A percentile compares a stretch with the other conserved stretches of the same genome.
phyloP scores from a whole-genome alignment of 2,797 vertebrate species.

The Sandelia bainsii region DNA sequence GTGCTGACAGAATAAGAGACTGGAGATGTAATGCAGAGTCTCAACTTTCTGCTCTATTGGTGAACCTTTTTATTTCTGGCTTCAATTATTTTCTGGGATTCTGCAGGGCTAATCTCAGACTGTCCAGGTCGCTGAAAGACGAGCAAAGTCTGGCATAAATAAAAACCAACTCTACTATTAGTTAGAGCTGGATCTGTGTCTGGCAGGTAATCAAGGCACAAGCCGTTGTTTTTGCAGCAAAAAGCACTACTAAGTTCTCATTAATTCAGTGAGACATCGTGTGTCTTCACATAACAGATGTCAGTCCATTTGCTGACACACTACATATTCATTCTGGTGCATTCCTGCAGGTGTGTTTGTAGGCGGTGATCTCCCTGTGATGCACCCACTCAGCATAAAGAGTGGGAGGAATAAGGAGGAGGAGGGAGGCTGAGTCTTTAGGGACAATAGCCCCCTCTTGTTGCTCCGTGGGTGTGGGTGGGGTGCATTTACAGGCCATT shows the following conservation, averaged over 20 bases:
- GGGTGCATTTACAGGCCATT: slow-evolving; percentile 76
- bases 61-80: slow-evolving; percentile 42
- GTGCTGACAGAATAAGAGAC: slow-evolving; percentile 72
- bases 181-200: slow-evolving; percentile 34
- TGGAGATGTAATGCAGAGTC: slow-evolving; percentile 69
- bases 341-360: slow-evolving; percentile 83
- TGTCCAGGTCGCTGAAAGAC: slow-evolving; percentile 24
- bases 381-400: slow-evolving; percentile 77
- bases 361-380: slow-evolving; percentile 64
- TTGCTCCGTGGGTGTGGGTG: slow-evolving; percentile 64
- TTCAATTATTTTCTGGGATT: slow-evolving; percentile 47
- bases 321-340: slow-evolving; percentile 74
- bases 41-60: slow-evolving; percentile 39
- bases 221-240: slow-evolving; percentile 39
- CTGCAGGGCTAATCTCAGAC: slow-evolving; percentile 1
- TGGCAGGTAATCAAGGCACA: slow-evolving; percentile 44
- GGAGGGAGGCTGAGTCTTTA: slow-evolving; percentile 59
- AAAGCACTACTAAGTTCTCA: slow-evolving; percentile 37
- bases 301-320: slow-evolving; percentile 62
- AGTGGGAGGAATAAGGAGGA: slow-evolving; percentile 53
- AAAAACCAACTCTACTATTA: slow-evolving; percentile 29
- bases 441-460: slow-evolving; percentile 79
- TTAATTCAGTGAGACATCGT: slow-evolving; percentile 67
- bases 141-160: slow-evolving; percentile 33
- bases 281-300: slow-evolving; percentile 77